A percentile compares a stretch with the other conserved stretches of the same genome.
Conservation (phyloP, 2,888 invertebrate species). For the Galeruca laticollis region DNA sequence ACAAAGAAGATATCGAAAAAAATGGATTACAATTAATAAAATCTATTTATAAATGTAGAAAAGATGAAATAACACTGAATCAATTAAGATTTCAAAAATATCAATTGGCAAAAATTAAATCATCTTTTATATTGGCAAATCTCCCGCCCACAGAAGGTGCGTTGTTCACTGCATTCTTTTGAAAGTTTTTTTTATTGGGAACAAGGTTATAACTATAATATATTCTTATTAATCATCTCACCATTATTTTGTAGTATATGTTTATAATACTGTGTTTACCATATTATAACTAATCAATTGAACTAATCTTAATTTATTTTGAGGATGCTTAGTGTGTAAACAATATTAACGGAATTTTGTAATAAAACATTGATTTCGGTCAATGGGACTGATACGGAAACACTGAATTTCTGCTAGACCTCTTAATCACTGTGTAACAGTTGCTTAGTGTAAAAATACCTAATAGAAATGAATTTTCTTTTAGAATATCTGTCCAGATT, state of each 20-base stretch:
- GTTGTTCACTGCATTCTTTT: not conserved
- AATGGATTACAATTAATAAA: no score
- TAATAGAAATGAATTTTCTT: no score
- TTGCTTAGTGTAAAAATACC: no score
- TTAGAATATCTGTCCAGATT: no score
- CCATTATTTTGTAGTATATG: constrained; percentile 29
- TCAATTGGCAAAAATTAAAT: no score
- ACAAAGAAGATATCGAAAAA: no score
- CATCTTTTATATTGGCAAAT: no score
- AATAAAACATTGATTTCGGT: not conserved
- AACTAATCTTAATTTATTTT: not conserved
- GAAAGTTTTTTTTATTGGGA: not conserved
- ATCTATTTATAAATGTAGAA: no score
- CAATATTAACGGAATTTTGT: not conserved
- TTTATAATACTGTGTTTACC: constrained; percentile 39
- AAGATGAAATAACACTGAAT: no score
- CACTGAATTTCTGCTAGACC: not conserved
- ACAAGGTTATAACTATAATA: not conserved
- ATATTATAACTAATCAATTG: constrained; percentile 34
- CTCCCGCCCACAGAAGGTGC: no score
- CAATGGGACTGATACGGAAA: not conserved
- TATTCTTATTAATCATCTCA: constrained; percentile 19
- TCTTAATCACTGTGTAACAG: no score
- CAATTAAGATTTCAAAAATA: no score
- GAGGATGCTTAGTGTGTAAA: constrained; percentile 7